Evolutionary conservation across 2,888 invertebrate species (phyloP).

Genomic region (Sminthurinus aureus): DNA sequence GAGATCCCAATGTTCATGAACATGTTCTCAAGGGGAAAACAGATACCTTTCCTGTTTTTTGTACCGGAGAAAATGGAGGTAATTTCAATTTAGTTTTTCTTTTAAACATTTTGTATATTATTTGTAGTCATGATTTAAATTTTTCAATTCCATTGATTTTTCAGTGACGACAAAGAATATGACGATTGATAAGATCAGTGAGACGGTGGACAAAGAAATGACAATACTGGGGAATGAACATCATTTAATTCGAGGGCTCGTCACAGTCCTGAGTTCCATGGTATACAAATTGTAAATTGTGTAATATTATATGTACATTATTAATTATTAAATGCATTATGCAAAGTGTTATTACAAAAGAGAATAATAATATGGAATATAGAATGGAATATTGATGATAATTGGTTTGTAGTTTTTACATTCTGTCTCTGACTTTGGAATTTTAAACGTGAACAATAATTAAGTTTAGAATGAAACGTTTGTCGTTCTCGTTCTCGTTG

Average conservation of each 20-base stretch:
- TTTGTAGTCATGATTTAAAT: background rate
- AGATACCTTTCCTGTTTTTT: constrained; percentile 5
- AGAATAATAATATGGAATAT: no score
- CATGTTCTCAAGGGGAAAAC: constrained; percentile 1
- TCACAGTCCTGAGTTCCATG: constrained; percentile 27
- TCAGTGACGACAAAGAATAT: constrained; percentile 19
- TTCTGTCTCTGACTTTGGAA: no score
- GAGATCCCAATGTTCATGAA: background rate
- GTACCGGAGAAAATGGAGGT: background rate
- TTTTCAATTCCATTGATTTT: background rate
- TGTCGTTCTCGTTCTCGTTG: no score
- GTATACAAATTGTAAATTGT: constrained; percentile 12
- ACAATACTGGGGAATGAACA: constrained; percentile 1
- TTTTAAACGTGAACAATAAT: no score
- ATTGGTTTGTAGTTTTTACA: no score
- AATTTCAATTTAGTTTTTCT: background rate
- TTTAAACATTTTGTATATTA: no score
- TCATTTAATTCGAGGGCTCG: constrained; percentile 39
- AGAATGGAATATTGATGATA: no score
- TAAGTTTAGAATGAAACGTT: no score
- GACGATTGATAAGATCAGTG: constrained; percentile 25
- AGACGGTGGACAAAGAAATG: constrained; percentile 20
- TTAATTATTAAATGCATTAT: background rate
- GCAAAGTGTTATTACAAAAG: no score
- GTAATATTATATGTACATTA: background rate